Base-by-base conservation (phyloP, 2,113 vertebrate species). In the Corythoichthys haematopterus region DNA sequence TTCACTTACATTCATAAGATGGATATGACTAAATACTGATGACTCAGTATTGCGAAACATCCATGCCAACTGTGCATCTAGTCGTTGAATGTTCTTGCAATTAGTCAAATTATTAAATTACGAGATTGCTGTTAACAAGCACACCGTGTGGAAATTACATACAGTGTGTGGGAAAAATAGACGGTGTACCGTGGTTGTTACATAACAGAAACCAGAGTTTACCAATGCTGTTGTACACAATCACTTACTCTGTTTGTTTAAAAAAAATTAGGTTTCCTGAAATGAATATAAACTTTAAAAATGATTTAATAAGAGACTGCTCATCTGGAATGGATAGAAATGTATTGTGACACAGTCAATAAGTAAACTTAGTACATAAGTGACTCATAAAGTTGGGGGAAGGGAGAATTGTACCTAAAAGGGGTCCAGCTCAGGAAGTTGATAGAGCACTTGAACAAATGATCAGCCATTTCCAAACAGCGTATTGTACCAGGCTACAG, bases 381-480 rank as follows among this genome's bases (percentile, higher is more conserved):
- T 64, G 16, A 71, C 60, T 67, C n/a, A 66, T 45, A 59, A 28
- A 60, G 51, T 47, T 10, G 79, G 73, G 70, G 78, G 70, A 66
- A 9, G 65, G 69, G 62, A 53, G 20, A 56, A 52, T 66, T 43
- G 43, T 14, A 51, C 66, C 53, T 6, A 66, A 45, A 43, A 53
- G 52, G 48, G 57, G 57, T 76, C 43, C 36, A 68, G 63, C 3
- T 4, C 38, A 55, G 8, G 14, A 48, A 60, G 57, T 74, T 55
- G 46, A 82, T 79, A 16, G 43, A 36, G 65, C 56, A 59, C 71
- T 52, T 60, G 60, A 79, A 75, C 80, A 86, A 84, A 85, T 79
- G 69, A 86, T 82, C 74, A 47, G 66, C 67, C 65, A 60, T 68
- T 78, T 72, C 83, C 72, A 84, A 85, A 77, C 79, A 68, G 15